Base-by-base conservation (phyloP, 2,113 vertebrate genomes). In the Semnornis frantzii region DNA sequence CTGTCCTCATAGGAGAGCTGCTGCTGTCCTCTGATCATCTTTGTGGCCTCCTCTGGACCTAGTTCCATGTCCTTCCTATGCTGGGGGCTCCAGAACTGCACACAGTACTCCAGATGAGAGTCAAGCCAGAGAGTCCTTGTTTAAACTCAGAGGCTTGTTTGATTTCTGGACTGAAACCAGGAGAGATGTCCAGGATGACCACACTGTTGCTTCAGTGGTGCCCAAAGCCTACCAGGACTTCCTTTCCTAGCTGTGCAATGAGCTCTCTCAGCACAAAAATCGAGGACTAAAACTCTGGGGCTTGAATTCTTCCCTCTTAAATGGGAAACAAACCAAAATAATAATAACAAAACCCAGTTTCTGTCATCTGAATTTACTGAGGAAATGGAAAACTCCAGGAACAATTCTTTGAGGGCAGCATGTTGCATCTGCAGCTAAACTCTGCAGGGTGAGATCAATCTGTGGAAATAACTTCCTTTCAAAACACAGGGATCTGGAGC, bases 341-440 rank as follows among this genome's bases (percentile, higher is more conserved):
- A 68, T 64, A 44, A 71, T 0, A 66, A 78, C 19, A 69, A 90
- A 60, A 25, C 13, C 1, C 37, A 75, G 28, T 59, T 92, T 77
- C 31, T 23, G 3, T 69, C 82, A 78, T 78, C 72, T 75, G 91
- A 80, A 72, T 90, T 80, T 80, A 54, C 64, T 57, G 77, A 28
- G 48, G 34, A 71, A 87, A 87, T 25, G 25, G 79, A 87, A 93
- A 91, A 48, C 75, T 65, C 72, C 24, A 50, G 65, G 69, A 92
- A 76, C 44, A 50, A 83, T 87, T 92, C 57, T 81, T 44, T 5
- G 10, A 68, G 71, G 87, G 46, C 75, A 89, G 72, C 33, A 82
- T 65, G 31, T 74, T 77, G 58, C 76, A 44, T 90, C 85, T 92
- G 84, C 89, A 91, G 87, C 85, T 85, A 46, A 91, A 76, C 37